These are phyloP conservation scores for Plestiodon gilberti DNA, from an alignment of 2,113 vertebrate species.

Conservation along the genomic window DNA sequence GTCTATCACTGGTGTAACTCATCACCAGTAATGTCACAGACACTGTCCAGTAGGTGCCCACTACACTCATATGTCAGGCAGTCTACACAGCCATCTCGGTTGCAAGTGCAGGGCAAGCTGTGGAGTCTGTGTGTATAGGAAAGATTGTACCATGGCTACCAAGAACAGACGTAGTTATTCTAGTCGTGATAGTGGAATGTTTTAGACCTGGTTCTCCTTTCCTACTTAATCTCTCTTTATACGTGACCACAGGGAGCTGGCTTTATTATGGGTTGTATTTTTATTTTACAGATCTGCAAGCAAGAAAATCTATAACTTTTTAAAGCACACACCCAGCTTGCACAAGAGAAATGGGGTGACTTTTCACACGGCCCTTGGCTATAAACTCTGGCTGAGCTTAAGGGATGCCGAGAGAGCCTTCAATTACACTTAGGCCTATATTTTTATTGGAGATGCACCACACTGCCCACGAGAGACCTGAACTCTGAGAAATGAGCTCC, in stretches of 20 bases:
- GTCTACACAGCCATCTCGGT: background rate
- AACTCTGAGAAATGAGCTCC: constrained; percentile 50
- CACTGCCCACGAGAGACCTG: constrained; percentile 41
- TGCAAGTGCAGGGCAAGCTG: background rate
- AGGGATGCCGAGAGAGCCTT: constrained; percentile 50
- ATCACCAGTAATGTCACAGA: background rate
- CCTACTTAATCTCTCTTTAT: background rate
- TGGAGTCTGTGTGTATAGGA: background rate
- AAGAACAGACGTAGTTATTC: background rate
- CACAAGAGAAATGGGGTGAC: constrained; percentile 31
- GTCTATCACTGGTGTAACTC: background rate
- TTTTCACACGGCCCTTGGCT: constrained; percentile 30
- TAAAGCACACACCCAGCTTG: background rate
- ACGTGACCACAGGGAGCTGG: constrained; percentile 18
- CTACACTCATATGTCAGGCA: too few species aligned
- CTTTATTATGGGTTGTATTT: constrained; percentile 43
- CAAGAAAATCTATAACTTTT: constrained; percentile 1
- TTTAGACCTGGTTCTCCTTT: constrained; percentile 18
- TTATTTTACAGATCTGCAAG: constrained; percentile 16
- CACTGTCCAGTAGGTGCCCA: background rate
- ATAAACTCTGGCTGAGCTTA: constrained; percentile 42
- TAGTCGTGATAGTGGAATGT: constrained; percentile 11
- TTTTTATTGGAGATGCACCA: constrained; percentile 47
- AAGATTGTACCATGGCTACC: background rate
- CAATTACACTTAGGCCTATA: constrained; percentile 42